Evolutionary conservation across 2,888 invertebrate species (phyloP).

Genomic region (Oithona nana): DNA sequence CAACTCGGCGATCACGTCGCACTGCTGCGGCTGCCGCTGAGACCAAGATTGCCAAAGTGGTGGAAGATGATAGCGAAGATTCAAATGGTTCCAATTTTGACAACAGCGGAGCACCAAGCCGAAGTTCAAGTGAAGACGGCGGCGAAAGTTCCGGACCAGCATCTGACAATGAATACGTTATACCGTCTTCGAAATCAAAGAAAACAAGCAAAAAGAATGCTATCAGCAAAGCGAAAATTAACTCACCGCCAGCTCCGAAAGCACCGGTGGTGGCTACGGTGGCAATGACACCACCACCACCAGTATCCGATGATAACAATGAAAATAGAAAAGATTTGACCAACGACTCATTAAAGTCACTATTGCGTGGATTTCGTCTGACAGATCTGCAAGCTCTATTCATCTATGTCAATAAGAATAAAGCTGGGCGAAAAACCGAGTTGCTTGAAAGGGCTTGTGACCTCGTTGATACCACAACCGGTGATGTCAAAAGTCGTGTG

Average conservation of each 20-base stretch:
- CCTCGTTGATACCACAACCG: not conserved
- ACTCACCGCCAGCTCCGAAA: not conserved
- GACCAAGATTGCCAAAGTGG: not conserved
- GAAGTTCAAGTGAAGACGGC: not conserved
- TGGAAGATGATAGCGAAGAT: not conserved
- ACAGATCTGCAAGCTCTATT: conserved; percentile 64
- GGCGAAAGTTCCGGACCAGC: not conserved
- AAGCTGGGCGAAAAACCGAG: conserved; percentile 58
- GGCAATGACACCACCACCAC: not conserved
- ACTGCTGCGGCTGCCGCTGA: not conserved
- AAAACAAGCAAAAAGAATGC: not conserved
- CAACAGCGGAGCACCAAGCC: not conserved
- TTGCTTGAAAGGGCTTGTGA: conserved; percentile 33
- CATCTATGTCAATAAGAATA: conserved; percentile 55
- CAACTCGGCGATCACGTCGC: not conserved
- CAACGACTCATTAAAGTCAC: conserved; percentile 21
- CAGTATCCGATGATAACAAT: not conserved
- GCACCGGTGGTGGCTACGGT: not conserved
- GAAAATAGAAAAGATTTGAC: too few relatives aligned
- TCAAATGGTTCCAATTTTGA: not conserved
- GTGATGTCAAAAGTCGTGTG: not conserved
- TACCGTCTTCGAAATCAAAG: too few relatives aligned
- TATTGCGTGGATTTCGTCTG: conserved; percentile 51
- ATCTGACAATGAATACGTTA: not conserved
- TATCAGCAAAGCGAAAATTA: not conserved